These are phyloP conservation scores for Cariama cristata DNA, from an alignment of 2,113 vertebrate genomes.

Conservation along the genomic window DNA sequence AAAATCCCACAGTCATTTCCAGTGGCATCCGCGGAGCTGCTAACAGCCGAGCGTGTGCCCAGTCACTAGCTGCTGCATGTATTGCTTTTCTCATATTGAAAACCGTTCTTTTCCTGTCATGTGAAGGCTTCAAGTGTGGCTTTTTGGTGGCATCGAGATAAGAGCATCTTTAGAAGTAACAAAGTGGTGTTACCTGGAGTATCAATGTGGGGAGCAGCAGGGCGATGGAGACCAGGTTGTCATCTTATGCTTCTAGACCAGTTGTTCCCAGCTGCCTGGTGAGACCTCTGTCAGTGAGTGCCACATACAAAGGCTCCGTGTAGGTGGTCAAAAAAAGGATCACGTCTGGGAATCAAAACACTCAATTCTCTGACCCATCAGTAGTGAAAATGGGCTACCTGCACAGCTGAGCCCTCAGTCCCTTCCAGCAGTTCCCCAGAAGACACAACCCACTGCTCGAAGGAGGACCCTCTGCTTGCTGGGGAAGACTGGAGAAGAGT, in stretches of 20 bases:
- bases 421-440: not conserved
- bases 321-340: not conserved
- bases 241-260: not conserved
- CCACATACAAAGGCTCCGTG: not conserved
- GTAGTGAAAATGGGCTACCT: not conserved
- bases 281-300: not conserved
- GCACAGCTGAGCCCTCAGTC: not conserved
- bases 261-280: not conserved
- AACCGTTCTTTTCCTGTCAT: not conserved
- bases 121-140: not conserved
- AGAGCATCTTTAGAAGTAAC: not conserved
- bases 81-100: not conserved
- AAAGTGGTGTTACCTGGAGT: not conserved
- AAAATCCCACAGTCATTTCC: conserved; percentile 51
- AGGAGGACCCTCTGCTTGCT: not conserved
- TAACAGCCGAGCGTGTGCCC: not conserved
- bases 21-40: conserved; percentile 17
- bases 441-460: not conserved
- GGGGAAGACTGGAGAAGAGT: not conserved
- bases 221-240: not conserved
- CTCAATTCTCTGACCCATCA: not conserved
- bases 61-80: not conserved
- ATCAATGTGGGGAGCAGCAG: not conserved
- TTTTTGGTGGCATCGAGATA: not conserved
- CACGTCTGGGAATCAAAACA: not conserved